These are phyloP conservation scores for Petrocephalus sullivani DNA, from an alignment of 2,797 vertebrate species.

Conservation along the genomic window DNA sequence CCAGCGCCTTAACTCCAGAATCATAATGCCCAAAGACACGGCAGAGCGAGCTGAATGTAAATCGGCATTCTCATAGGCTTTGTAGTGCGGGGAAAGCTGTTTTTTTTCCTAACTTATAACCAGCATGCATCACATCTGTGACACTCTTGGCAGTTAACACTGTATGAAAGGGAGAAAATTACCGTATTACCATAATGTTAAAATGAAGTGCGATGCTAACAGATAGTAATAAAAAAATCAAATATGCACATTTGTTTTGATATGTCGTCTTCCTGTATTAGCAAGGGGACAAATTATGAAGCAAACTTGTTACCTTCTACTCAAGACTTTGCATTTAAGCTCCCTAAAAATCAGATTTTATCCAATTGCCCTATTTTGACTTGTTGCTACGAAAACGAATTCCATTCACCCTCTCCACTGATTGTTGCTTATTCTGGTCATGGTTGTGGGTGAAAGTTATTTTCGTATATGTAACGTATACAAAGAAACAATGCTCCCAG, in stretches of 20 bases:
- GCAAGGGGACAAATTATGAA: neutral
- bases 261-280: neutral
- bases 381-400: neutral
- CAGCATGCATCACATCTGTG: constrained; percentile 19
- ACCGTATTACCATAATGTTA: neutral
- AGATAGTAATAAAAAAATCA: neutral
- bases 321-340: neutral
- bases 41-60: constrained; percentile 35
- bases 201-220: neutral
- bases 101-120: constrained; percentile 11
- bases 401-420: neutral
- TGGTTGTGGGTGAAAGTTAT: too few species aligned
- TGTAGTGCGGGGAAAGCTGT: neutral
- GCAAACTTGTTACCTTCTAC: neutral
- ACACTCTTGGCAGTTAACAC: constrained; percentile 23
- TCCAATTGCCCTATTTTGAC: neutral
- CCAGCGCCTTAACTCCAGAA: constrained; percentile 28
- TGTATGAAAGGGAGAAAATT: constrained; percentile 11
- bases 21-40: constrained; percentile 27
- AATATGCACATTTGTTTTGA: constrained; percentile 16
- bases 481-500: too few species aligned
- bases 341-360: neutral
- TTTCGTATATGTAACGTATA: too few species aligned
- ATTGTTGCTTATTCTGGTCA: neutral
- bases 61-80: constrained; percentile 34